Conservation (phyloP, 2,797 vertebrate species). For the Sparidentex hasta region DNA sequence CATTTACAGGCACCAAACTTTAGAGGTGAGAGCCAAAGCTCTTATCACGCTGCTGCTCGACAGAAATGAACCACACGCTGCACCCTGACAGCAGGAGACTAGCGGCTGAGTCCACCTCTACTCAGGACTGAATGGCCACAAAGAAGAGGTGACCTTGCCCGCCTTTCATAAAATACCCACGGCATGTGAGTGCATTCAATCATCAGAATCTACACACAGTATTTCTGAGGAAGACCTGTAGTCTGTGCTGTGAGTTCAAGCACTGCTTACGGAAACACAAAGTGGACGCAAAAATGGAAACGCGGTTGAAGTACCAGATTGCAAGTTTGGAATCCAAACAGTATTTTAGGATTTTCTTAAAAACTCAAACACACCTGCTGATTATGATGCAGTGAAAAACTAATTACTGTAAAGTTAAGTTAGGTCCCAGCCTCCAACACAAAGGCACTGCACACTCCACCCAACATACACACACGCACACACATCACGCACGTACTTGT, state of each 20-base stretch:
- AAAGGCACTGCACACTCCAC: not conserved
- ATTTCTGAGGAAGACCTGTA: not conserved
- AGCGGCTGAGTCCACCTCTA: slow-evolving; percentile 3
- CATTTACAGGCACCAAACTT: slow-evolving; percentile 46
- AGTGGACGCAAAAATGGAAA: not conserved
- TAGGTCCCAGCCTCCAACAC: slow-evolving; percentile 1
- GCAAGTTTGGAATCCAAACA: not conserved
- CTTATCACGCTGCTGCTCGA: slow-evolving; percentile 15
- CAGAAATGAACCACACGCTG: slow-evolving; percentile 19
- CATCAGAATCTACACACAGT: not conserved
- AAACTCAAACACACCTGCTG: not conserved
- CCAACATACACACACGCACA: slow-evolving; percentile 13
- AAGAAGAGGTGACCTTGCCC: not conserved
- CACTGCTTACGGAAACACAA: not conserved
- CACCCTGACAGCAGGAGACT: slow-evolving; percentile 12
- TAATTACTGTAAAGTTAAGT: slow-evolving; percentile 12
- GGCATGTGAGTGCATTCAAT: not conserved
- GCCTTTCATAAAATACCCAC: not conserved
- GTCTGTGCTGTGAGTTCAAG: not conserved
- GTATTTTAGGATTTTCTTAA: not conserved
- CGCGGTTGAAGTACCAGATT: slow-evolving; percentile 1
- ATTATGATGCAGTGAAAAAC: not conserved
- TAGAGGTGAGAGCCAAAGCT: slow-evolving; percentile 39
- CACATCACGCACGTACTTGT: slow-evolving; percentile 14
- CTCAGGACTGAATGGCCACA: not conserved